Base-by-base conservation (phyloP, 2,888 invertebrate genomes). In the Resseliella maxima region DNA sequence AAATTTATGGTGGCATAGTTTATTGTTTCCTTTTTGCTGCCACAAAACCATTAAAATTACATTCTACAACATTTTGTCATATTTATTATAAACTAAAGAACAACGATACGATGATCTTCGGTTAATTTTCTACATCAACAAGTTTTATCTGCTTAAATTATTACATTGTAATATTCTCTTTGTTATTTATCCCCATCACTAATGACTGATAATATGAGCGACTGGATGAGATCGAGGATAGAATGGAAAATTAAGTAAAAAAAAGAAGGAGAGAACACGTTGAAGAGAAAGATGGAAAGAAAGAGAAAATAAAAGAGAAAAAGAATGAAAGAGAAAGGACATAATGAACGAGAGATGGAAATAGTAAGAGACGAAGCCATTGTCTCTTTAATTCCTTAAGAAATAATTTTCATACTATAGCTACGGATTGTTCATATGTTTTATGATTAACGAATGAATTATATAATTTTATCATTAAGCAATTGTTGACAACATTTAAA, bases 101-200 rank as follows among this genome's bases (percentile, higher is more conserved):
- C 31, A 18, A 72, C 31, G 31, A 31, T 1, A 50, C 50, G 50
- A 50, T 31, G 72, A 72, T 72, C 72, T n/a, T 35, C 72, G 15
- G 72, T 31, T 72, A 72, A 72, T 72, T 72, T 72, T 72, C 27
- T 35, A 72, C 72, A 72, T 72, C 72, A 72, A 72, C 72, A 72
- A 72, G 72, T 72, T 72, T 72, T 72, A 72, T 72, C 72, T 72
- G 31, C 8, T 72, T 15, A 72, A 72, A 15, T 10, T 31, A 72
- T 72, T 31, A 72, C 27, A 72, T 50, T 72, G 72, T n/a, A 35
- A 10, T 59, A 24, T 6, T 59, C 59, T n/a, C 31, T 12, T 72
- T 72, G 72, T 72, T 31, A 27, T 3, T 2, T n/a, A 72, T 31
- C n/a, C 27, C 31, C 31, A 24, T 24, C 27, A 59, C 2, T 59